Base-by-base conservation (phyloP, 2,888 invertebrate species). In the Tiliacea citrago region DNA sequence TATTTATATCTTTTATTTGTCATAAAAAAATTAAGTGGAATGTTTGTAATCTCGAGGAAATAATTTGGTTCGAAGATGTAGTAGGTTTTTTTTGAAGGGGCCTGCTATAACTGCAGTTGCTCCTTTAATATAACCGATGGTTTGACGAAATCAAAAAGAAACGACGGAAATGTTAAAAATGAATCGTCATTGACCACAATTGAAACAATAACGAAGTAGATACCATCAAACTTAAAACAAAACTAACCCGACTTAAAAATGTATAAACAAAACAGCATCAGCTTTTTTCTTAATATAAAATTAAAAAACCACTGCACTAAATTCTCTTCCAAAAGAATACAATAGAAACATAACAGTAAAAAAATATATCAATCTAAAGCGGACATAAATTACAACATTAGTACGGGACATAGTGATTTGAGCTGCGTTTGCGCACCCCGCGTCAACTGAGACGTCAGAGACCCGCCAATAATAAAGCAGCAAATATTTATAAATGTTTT, bases 401-500 rank as follows among this genome's bases (percentile, higher is more conserved):
- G 79, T 69, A 69, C 69, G 77, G 79, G 76, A 65, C 73, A 49
- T 73, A 68, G 81, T 77, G 70, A 81, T 84, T 79, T 78, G 74
- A 68, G 75, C 77, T 86, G 88, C 89, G 88, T 77, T 57, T 57
- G 86, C 88, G 86, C 88, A 87, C 83, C 84, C 82, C 83, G 24
- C 73, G 85, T 84, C 86, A 88, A 87, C 87, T 72, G 85, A 86
- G 83, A 88, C 76, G 84, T 88, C 81, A 87, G 77, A 77, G 84
- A 77, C 76, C 88, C 86, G 88, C 87, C 83, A 87, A 88, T 92
- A 92, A 94, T 94, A 93, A 93, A 91, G 90, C 91, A 90, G 87
- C 95, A 96, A 96, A 96, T 96, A 96, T 96, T 96, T 96, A 93
- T 96, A 96, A 96, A 96, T 96, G 96, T 96, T 96, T 94, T 93